These are phyloP conservation scores for Eupithecia insigniata DNA, from an alignment of 2,888 invertebrate genomes.

Conservation along the genomic window DNA sequence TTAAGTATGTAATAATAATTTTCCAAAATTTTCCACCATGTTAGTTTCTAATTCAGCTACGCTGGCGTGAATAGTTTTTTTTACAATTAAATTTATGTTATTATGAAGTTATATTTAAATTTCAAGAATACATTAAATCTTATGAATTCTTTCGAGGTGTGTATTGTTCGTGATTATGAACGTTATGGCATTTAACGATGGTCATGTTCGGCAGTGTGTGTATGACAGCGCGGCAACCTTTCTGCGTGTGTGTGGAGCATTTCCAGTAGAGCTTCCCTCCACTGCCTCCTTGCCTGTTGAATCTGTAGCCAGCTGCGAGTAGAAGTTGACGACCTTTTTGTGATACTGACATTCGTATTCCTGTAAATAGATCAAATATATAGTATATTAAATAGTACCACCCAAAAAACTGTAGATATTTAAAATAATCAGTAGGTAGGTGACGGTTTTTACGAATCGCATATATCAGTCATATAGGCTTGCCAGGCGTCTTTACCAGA, in stretches of 20 bases:
- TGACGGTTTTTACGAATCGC: neutral
- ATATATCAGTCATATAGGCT: neutral
- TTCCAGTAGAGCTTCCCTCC: constrained; percentile 21
- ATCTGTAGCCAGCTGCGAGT: constrained; percentile 20
- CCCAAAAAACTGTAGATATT: neutral
- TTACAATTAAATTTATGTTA: neutral
- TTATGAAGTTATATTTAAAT: neutral
- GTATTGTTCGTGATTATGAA: constrained; percentile 24
- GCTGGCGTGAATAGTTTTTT: neutral
- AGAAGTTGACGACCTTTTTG: constrained; percentile 14
- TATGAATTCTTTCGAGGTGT: neutral
- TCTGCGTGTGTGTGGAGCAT: constrained; percentile 19
- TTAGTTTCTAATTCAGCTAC: too few species aligned
- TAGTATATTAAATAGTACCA: neutral
- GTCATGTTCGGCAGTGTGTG: constrained; percentile 25
- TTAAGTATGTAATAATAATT: neutral
- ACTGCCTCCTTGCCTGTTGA: constrained; percentile 16
- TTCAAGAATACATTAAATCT: neutral
- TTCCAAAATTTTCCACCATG: neutral
- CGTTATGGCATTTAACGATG: constrained; percentile 10
- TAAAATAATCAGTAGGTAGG: neutral
- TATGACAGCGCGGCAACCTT: constrained; percentile 23
- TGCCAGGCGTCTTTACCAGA: neutral
- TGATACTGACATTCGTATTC: constrained; percentile 8
- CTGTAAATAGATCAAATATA: neutral